Percentiles rank a stretch among this genome's conserved stretches.
phyloP scores from a whole-genome alignment of 2,888 invertebrate genomes.

The Noctua fimbriata region DNA sequence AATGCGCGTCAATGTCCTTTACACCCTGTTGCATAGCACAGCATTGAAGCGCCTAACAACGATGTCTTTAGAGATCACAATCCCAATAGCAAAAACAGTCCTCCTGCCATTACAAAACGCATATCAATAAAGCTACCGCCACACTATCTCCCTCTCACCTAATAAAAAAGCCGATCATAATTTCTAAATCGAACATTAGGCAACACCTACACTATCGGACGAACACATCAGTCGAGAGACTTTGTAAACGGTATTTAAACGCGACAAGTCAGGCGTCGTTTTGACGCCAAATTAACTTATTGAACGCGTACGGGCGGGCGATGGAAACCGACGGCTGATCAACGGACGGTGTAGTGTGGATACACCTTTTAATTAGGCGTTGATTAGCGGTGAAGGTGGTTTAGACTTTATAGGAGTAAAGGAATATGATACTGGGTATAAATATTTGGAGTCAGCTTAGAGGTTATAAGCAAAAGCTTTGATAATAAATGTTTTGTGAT shows the following conservation, averaged over 20 bases:
- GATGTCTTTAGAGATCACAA: background rate
- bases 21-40: background rate
- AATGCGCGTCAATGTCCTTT: background rate
- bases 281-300: conserved; percentile 83
- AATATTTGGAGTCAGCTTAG: background rate
- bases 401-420: background rate
- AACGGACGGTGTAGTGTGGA: conserved; percentile 65
- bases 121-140: conserved; percentile 15
- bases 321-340: conserved; percentile 54
- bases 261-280: conserved; percentile 71
- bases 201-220: conserved; percentile 64
- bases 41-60: background rate
- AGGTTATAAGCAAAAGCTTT: background rate
- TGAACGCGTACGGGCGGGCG: conserved; percentile 70
- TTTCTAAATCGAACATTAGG: conserved; percentile 61
- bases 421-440: background rate
- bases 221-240: conserved; percentile 58
- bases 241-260: conserved; percentile 61
- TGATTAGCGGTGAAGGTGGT: background rate
- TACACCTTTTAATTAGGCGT: conserved; percentile 51
- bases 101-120: background rate
- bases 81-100: conserved; percentile 1
- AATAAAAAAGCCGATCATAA: conserved; percentile 50
- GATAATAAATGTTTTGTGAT: background rate
- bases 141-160: conserved; percentile 10